Conservation (phyloP, 35 echinoderm and acorn worm species). For the Diadema setosum region DNA sequence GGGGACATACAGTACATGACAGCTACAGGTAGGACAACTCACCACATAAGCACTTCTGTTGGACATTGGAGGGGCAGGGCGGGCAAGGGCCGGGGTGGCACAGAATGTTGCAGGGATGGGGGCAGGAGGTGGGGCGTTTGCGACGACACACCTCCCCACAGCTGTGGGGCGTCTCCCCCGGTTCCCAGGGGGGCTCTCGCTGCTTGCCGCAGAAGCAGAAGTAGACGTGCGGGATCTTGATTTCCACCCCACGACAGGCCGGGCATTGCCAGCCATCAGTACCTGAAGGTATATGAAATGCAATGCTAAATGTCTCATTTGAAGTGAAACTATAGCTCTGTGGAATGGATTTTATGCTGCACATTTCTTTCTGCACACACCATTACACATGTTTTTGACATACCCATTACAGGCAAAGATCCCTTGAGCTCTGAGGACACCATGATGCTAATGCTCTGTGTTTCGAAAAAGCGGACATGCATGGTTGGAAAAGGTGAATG, state of each 20-base stretch:
- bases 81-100: constrained; percentile 98
- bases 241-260: constrained; percentile 57
- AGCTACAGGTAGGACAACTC: neutral
- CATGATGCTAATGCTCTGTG: too few relatives aligned
- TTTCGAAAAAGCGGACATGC: too few relatives aligned
- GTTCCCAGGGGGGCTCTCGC: constrained; percentile 64
- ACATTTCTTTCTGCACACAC: too few relatives aligned
- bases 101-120: constrained; percentile 85
- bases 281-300: too few relatives aligned
- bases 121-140: constrained; percentile 63
- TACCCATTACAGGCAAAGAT: too few relatives aligned
- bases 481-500: too few relatives aligned
- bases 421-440: too few relatives aligned
- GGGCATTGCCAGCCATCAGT: constrained; percentile 96
- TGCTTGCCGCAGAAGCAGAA: constrained; percentile 91
- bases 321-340: too few relatives aligned
- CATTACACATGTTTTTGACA: too few relatives aligned
- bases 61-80: constrained; percentile 80
- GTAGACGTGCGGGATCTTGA: constrained; percentile 76
- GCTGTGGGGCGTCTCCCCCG: constrained; percentile 87
- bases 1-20: neutral
- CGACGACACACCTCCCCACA: constrained; percentile 90
- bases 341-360: too few relatives aligned
- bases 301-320: too few relatives aligned
- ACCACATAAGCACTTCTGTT: constrained; percentile 64